phyloP scores from a whole-genome alignment of 1,140 invertebrate genomes.

The Euschistus heros region DNA sequence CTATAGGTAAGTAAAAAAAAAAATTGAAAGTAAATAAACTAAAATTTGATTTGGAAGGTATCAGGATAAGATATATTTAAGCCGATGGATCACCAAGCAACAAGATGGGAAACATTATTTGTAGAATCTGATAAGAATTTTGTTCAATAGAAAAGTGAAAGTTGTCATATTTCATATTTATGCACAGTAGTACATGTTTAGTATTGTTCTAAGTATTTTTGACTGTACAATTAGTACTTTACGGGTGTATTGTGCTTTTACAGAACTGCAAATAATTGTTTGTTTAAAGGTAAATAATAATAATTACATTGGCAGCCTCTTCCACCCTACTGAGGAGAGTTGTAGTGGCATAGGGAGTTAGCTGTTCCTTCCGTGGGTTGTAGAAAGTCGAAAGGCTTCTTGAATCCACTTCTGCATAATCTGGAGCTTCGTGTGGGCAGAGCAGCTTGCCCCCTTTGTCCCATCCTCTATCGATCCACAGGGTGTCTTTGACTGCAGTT shows the following conservation, averaged over 20 bases:
- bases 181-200: no score
- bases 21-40: no score
- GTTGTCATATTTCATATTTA: no score
- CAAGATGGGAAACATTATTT: no score
- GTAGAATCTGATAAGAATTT: no score
- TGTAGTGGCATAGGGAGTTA: slow-evolving; percentile 74
- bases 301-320: slow-evolving; percentile 21
- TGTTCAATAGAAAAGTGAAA: no score
- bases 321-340: slow-evolving; percentile 44
- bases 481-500: slow-evolving; percentile 48
- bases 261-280: neutral
- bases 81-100: no score
- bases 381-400: slow-evolving; percentile 67
- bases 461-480: slow-evolving; percentile 68
- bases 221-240: neutral
- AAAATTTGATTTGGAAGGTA: no score
- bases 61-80: no score
- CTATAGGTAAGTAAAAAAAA: no score
- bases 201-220: no score
- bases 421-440: slow-evolving; percentile 39
- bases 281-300: neutral
- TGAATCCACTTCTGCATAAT: slow-evolving; percentile 68
- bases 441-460: slow-evolving; percentile 41
- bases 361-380: slow-evolving; percentile 54
- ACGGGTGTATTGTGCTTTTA: neutral